Evolutionary conservation across 1,140 invertebrate species (phyloP).

Genomic region (Saccostrea cuccullata): DNA sequence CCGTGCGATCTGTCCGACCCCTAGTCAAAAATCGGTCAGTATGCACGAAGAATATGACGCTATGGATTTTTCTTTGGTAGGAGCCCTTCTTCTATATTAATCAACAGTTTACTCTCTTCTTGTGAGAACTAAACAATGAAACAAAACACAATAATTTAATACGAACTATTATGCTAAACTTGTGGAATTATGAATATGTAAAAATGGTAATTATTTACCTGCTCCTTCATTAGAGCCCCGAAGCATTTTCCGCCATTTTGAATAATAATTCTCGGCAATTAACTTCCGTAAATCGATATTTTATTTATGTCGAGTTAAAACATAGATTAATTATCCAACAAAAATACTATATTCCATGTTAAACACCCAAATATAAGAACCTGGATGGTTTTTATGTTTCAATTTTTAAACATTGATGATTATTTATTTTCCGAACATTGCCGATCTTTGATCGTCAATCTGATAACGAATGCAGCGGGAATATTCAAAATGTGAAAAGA

Average conservation of each 20-base stretch:
- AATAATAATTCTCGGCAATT: slow-evolving; percentile 57
- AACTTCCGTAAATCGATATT: slow-evolving; percentile 29
- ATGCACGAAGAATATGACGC: background rate
- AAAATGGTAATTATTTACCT: slow-evolving; percentile 62
- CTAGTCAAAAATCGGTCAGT: slow-evolving; percentile 30
- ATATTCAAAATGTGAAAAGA: background rate
- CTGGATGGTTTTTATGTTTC: background rate
- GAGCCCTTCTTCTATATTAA: background rate
- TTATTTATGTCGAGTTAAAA: background rate
- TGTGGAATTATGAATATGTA: slow-evolving; percentile 62
- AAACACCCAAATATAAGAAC: background rate
- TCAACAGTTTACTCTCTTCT: background rate
- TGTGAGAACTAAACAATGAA: background rate
- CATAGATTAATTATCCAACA: too few relatives aligned
- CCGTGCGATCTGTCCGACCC: slow-evolving; percentile 1
- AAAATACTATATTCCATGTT: too few relatives aligned
- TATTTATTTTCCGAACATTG: background rate
- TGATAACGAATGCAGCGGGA: background rate
- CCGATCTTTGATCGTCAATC: background rate
- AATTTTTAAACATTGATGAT: background rate
- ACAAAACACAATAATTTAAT: background rate
- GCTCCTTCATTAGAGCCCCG: slow-evolving; percentile 57
- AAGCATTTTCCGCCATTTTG: slow-evolving; percentile 59
- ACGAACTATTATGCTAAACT: slow-evolving; percentile 60
- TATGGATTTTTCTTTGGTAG: background rate